These are phyloP conservation scores for Lordiphosa collinella DNA, from an alignment of 1,140 invertebrate species.

Conservation along the genomic window DNA sequence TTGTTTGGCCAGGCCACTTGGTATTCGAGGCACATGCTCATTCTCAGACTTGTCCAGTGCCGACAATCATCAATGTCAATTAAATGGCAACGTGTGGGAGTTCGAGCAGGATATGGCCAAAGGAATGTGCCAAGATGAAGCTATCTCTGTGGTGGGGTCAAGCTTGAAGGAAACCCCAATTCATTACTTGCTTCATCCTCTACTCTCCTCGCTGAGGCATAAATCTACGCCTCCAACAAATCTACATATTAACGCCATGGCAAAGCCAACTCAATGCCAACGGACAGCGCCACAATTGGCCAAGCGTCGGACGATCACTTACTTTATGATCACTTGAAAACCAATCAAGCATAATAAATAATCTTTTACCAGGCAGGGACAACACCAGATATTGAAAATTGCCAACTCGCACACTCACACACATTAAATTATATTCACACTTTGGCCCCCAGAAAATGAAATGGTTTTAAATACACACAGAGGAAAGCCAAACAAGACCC, in stretches of 20 bases:
- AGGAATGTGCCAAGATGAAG: slow-evolving; percentile 47
- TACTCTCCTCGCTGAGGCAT: slow-evolving; percentile 29
- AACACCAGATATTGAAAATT: slow-evolving; percentile 73
- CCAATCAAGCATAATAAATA: slow-evolving; percentile 79
- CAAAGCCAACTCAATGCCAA: slow-evolving; percentile 42
- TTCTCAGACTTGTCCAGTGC: slow-evolving; percentile 61
- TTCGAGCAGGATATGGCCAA: slow-evolving; percentile 41
- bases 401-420: slow-evolving; percentile 27
- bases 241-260: slow-evolving; percentile 71
- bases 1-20: slow-evolving; percentile 17
- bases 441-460: slow-evolving; percentile 75
- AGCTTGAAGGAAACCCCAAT: slow-evolving; percentile 26
- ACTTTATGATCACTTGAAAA: slow-evolving; percentile 80
- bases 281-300: slow-evolving; percentile 53
- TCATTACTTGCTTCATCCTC: slow-evolving; percentile 18
- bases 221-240: slow-evolving; percentile 69
- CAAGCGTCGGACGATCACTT: slow-evolving; percentile 65
- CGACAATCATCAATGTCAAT: slow-evolving; percentile 71
- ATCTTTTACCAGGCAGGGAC: slow-evolving; percentile 50
- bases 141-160: slow-evolving; percentile 35
- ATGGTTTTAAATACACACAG: slow-evolving; percentile 66
- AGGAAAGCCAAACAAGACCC: slow-evolving; percentile 57
- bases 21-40: slow-evolving; percentile 46
- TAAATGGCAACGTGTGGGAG: slow-evolving; percentile 68
- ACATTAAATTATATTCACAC: slow-evolving; percentile 79